These are phyloP conservation scores for Oxytorus armatus DNA, from an alignment of 2,888 invertebrate genomes.

Conservation along the genomic window DNA sequence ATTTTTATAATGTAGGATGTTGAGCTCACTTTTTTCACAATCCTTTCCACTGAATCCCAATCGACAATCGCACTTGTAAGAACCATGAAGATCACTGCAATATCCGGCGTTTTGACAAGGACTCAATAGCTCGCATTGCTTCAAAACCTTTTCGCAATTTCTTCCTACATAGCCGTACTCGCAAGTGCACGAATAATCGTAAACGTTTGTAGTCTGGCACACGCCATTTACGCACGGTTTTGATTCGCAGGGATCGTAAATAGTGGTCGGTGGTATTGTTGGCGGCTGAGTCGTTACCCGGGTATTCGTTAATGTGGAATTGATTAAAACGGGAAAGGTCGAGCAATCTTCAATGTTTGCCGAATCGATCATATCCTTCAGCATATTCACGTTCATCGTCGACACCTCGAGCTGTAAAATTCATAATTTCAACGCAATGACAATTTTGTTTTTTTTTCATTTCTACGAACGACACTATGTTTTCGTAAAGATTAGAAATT, in stretches of 20 bases:
- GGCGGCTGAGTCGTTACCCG: conserved; percentile 69
- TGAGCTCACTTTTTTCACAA: conserved; percentile 90
- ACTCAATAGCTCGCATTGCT: conserved; percentile 87
- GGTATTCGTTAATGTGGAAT: conserved; percentile 77
- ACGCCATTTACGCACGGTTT: conserved; percentile 80
- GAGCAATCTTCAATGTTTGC: conserved; percentile 93
- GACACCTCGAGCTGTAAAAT: conserved; percentile 88
- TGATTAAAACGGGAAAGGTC: conserved; percentile 78
- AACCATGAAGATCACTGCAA: conserved; percentile 86
- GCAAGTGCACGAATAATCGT: conserved; percentile 82
- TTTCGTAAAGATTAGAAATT: neutral
- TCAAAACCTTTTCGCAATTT: conserved; percentile 88
- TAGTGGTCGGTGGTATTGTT: conserved; percentile 69
- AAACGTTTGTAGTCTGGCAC: conserved; percentile 74
- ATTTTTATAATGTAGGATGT: too few relatives aligned
- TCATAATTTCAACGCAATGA: neutral
- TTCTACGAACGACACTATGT: neutral
- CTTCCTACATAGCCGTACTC: conserved; percentile 85
- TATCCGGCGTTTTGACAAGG: conserved; percentile 94
- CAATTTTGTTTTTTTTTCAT: neutral
- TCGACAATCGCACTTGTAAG: conserved; percentile 92
- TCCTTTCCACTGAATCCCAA: conserved; percentile 91
- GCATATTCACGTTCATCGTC: conserved; percentile 88
- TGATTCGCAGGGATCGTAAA: conserved; percentile 75
- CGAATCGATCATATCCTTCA: conserved; percentile 91